Percentiles rank a stretch among this genome's conserved stretches.
Evolutionary conservation across 2,888 invertebrate genomes (phyloP).

Genomic region (Plagiodera versicolora): DNA sequence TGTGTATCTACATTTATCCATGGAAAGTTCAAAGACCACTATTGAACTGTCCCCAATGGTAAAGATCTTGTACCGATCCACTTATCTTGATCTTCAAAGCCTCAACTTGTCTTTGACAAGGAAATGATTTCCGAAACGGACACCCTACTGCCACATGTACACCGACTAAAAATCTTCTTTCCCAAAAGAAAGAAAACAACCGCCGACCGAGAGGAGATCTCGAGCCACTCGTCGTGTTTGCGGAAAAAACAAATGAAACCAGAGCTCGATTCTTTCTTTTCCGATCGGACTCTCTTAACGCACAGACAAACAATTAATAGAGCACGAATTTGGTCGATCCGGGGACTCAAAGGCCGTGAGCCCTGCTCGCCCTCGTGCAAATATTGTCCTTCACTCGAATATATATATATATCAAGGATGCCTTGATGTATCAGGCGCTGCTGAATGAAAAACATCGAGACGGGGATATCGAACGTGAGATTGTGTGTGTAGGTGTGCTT

Average conservation of each 20-base stretch:
- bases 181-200: too few relatives aligned
- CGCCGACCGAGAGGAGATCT: background rate
- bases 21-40: too few relatives aligned
- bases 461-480: background rate
- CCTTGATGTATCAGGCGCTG: background rate
- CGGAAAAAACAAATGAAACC: background rate
- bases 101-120: too few relatives aligned
- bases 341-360: background rate
- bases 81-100: too few relatives aligned
- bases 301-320: constrained; percentile 27
- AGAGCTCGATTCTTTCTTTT: background rate
- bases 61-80: too few relatives aligned
- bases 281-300: constrained; percentile 13
- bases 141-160: too few relatives aligned
- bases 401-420: background rate
- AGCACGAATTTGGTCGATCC: constrained; percentile 23
- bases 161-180: too few relatives aligned
- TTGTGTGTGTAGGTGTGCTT: background rate
- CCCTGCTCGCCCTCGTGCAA: background rate
- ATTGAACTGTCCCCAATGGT: too few relatives aligned
- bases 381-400: background rate
- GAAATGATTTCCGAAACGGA: too few relatives aligned
- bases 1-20: too few relatives aligned
- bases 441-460: background rate
- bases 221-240: background rate